Conservation (phyloP, 2,797 vertebrate genomes). For the Tauraco hartlaubi region DNA sequence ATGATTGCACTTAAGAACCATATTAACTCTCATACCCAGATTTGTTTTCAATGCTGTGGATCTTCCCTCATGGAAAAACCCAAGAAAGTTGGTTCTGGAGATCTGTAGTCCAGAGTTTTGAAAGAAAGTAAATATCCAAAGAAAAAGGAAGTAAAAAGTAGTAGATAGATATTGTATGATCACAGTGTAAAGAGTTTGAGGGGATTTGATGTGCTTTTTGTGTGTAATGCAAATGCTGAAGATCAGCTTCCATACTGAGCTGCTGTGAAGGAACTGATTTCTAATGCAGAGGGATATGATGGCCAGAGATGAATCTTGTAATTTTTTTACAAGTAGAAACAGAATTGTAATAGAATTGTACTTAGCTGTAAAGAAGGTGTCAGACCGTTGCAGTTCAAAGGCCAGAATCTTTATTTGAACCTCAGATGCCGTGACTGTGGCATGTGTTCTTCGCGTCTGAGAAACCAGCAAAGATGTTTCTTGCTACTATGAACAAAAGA, state of each 20-base stretch:
- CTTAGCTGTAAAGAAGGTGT: not conserved
- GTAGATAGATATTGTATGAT: not conserved
- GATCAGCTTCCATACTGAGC: not conserved
- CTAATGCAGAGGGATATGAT: not conserved
- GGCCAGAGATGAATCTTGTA: not conserved
- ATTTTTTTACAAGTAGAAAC: not conserved
- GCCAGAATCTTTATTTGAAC: not conserved
- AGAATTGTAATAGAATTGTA: not conserved
- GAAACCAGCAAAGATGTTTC: not conserved
- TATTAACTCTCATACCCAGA: not conserved
- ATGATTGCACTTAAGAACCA: not conserved
- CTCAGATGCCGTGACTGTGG: not conserved
- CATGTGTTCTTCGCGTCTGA: not conserved
- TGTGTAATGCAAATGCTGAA: not conserved
- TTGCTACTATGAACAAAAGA: not conserved
- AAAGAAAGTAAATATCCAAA: not conserved
- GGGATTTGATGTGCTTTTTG: not conserved
- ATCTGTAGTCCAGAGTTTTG: not conserved
- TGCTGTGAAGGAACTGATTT: not conserved
- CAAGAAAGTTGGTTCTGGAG: not conserved
- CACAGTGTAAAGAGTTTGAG: not conserved
- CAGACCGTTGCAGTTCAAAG: not conserved
- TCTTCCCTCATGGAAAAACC: not conserved
- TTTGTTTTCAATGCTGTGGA: not conserved
- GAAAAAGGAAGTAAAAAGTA: not conserved